Conservation (phyloP, 1,140 invertebrate species). For the Sweltsa coloradensis region DNA sequence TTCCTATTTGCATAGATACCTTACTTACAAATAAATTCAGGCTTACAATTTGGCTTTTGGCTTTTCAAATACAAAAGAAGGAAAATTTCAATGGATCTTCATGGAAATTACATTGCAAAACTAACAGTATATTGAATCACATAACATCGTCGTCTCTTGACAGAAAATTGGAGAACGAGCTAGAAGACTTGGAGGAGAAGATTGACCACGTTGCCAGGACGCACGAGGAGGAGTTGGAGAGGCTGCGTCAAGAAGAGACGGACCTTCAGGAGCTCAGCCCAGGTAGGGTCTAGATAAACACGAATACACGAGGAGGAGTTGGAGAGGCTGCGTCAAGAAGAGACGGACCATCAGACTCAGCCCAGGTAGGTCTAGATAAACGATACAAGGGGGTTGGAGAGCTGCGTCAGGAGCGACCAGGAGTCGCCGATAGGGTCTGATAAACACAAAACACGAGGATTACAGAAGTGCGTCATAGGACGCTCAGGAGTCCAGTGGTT, state of each 20-base stretch:
- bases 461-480: no score
- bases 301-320: background rate
- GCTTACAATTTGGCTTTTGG: no score
- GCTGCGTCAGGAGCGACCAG: no score
- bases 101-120: background rate
- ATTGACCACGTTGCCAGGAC: conserved; percentile 25
- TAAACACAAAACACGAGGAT: no score
- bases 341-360: background rate
- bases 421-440: no score
- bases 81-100: no score
- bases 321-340: background rate
- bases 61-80: no score
- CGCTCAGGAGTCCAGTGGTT: no score
- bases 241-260: conserved; percentile 7
- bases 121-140: background rate
- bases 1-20: no score
- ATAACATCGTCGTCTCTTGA: conserved; percentile 16
- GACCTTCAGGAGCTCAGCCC: background rate
- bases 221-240: conserved; percentile 24
- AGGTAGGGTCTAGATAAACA: background rate
- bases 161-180: conserved; percentile 27
- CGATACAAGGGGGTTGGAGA: no score
- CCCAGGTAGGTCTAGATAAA: no score
- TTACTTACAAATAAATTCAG: no score
- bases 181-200: conserved; percentile 29